Percentiles rank a stretch among this genome's conserved stretches.
These are phyloP conservation scores for Thymallus thymallus DNA, from an alignment of 2,113 vertebrate genomes.

Conservation along the genomic window DNA sequence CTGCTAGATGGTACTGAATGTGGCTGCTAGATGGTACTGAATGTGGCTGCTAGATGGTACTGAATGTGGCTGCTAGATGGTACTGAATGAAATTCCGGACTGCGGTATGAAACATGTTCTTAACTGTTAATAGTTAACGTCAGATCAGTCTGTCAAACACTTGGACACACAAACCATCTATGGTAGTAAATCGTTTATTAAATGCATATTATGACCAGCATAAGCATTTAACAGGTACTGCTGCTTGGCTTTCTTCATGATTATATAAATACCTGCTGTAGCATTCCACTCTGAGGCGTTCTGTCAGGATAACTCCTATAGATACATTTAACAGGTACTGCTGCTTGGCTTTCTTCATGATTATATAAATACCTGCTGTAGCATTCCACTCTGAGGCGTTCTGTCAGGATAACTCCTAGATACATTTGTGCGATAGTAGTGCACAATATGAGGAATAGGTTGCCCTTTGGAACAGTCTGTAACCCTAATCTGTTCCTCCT, in stretches of 20 bases:
- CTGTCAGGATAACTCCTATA: constrained; percentile 1
- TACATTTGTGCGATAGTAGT: too few species aligned
- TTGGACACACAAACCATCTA: too few species aligned
- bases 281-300: constrained; percentile 41
- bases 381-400: constrained; percentile 41
- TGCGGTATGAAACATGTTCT: too few species aligned
- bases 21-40: too few species aligned
- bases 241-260: neutral
- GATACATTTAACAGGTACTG: neutral
- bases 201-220: constrained; percentile 33
- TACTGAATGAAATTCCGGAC: neutral
- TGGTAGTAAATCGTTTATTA: neutral
- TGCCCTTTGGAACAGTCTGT: too few species aligned
- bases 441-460: too few species aligned
- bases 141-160: too few species aligned
- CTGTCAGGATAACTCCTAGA: constrained; percentile 9
- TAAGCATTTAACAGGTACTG: constrained; percentile 11
- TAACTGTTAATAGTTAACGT: too few species aligned
- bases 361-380: constrained; percentile 14
- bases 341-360: neutral
- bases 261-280: constrained; percentile 14
- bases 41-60: too few species aligned
- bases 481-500: too few species aligned
- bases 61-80: too few species aligned
- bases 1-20: too few species aligned